Conservation (phyloP, 2,113 vertebrate genomes). For the Scortum barcoo region DNA sequence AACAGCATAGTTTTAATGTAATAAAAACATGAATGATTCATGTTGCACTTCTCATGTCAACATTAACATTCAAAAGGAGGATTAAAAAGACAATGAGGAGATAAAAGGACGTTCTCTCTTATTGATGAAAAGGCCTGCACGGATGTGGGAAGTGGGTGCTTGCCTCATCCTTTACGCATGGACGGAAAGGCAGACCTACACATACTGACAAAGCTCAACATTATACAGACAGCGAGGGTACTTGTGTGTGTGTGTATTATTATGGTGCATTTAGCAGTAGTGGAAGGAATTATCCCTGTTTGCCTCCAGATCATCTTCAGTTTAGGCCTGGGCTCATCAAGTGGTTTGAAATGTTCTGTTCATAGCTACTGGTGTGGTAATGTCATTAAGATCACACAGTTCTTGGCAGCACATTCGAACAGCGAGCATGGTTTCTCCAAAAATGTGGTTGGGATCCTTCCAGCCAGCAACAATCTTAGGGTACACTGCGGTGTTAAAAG, state of each 20-base stretch:
- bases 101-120: not conserved
- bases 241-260: constrained; percentile 20
- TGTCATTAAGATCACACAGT: not conserved
- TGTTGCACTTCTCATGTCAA: constrained; percentile 7
- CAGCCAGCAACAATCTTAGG: not conserved
- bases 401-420: constrained; percentile 18
- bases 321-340: constrained; percentile 2
- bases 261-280: not conserved
- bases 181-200: not conserved
- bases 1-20: constrained; percentile 5
- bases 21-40: constrained; percentile 18
- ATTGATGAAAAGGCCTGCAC: constrained; percentile 6
- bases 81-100: constrained; percentile 23
- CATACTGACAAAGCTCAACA: no score
- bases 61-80: constrained; percentile 3
- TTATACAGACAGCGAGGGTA: not conserved
- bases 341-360: constrained; percentile 31
- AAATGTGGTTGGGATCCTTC: constrained; percentile 21
- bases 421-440: not conserved
- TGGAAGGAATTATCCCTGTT: not conserved
- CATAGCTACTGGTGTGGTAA: constrained; percentile 5
- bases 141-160: constrained; percentile 16
- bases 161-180: not conserved
- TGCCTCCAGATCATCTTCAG: not conserved
- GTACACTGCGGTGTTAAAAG: not conserved